These are phyloP conservation scores for Oedothorax gibbosus DNA, from an alignment of 1,140 invertebrate species.

Conservation along the genomic window DNA sequence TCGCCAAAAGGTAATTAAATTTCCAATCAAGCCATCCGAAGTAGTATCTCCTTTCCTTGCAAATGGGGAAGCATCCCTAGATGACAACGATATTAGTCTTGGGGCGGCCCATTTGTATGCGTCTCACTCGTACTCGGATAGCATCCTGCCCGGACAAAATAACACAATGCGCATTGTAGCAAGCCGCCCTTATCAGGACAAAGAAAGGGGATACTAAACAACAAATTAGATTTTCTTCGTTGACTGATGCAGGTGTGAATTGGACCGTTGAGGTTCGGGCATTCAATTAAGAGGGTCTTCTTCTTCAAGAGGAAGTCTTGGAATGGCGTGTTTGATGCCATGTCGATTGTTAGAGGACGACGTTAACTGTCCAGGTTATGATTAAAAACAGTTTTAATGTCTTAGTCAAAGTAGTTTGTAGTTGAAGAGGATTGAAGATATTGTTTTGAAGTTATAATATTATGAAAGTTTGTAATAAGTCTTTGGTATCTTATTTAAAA, in stretches of 20 bases:
- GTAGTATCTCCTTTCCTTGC: background rate
- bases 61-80: background rate
- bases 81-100: background rate
- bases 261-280: slow-evolving; percentile 35
- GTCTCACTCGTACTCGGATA: background rate
- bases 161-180: slow-evolving; percentile 34
- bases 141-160: background rate
- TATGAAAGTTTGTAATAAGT: too few species aligned
- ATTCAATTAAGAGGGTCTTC: slow-evolving; percentile 20
- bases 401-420: too few species aligned
- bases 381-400: too few species aligned
- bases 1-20: slow-evolving; percentile 19
- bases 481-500: too few species aligned
- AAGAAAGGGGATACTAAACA: slow-evolving; percentile 33
- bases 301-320: background rate
- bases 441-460: too few species aligned
- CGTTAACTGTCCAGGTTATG: too few species aligned
- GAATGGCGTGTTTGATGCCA: too few species aligned
- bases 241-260: slow-evolving; percentile 32
- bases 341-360: too few species aligned
- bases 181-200: slow-evolving; percentile 11
- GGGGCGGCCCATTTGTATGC: slow-evolving; percentile 21
- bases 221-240: slow-evolving; percentile 30
- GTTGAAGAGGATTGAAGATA: too few species aligned
- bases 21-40: slow-evolving; percentile 11